Conservation (phyloP, 2,113 vertebrate species). For the Arvicanthis niloticus region DNA sequence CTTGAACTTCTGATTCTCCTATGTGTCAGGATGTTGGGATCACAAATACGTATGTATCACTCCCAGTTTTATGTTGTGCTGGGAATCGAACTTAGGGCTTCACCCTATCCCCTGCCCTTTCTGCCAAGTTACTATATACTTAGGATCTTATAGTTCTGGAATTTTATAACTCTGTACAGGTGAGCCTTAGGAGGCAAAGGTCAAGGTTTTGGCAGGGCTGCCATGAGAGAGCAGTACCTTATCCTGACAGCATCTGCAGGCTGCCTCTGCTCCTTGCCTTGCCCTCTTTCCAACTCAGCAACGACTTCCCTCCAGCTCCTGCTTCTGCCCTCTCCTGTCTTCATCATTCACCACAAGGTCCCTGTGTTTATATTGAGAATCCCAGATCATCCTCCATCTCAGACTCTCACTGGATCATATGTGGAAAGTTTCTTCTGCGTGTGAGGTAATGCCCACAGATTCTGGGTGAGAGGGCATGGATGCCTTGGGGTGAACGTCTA, state of each 20-base stretch:
- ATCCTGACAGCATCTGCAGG: not conserved
- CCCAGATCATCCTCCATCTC: not conserved
- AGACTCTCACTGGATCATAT: not conserved
- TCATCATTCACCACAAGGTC: not conserved
- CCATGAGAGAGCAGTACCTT: not conserved
- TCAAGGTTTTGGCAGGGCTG: not conserved
- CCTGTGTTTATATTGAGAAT: not conserved
- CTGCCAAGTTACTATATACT: not conserved
- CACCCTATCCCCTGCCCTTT: not conserved
- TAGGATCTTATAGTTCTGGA: not conserved
- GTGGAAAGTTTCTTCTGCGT: not conserved
- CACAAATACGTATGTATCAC: not conserved
- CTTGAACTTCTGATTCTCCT: not conserved
- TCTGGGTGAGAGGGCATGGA: not conserved
- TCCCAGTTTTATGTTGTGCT: not conserved
- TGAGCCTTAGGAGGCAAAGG: not conserved
- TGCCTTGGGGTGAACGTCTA: not conserved
- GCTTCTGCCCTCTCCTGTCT: not conserved
- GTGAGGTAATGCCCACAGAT: not conserved
- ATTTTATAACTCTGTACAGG: slow-evolving; percentile 7
- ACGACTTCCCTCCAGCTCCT: not conserved
- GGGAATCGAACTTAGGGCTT: not conserved
- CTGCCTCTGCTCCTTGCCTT: not conserved
- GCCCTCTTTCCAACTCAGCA: not conserved
- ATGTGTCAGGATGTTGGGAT: not conserved